Evolutionary conservation across 2,888 invertebrate species (phyloP), one percentile per base, ranked within the genome.

Genomic region (Eubasilissa splendida): DNA sequence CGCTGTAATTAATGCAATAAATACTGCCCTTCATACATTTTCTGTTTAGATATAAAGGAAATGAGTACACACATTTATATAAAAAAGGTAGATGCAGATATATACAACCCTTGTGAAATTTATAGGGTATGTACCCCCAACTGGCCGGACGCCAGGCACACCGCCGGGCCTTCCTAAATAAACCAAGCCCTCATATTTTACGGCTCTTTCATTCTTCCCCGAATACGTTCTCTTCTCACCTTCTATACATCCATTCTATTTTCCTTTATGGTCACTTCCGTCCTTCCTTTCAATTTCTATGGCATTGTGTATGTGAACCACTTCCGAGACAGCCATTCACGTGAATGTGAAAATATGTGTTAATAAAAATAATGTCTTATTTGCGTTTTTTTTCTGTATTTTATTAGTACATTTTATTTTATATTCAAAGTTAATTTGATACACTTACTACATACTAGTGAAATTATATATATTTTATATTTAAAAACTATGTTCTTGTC

Each of bases 161-260:
- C 54, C n/a, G 33, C 31, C 22, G 31, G 11, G 70, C 71, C 71
- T 73, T 3, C 71, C 58, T 56, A 73, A 73, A 73, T 73, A 73
- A 73, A 58, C 56, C 71, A 56, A 56, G 22, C 71, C 71, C 71
- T 73, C 71, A 73, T 73, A 73, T 73, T 73, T 73, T 73, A 73
- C n/a, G 71, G 50, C 71, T 56, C 50, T 70, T 73, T 56, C 71
- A 58, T 73, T 73, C 71, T 56, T 73, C 56, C 56, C 22, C 54
- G 70, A 70, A 70, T 53, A 70, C 53, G 70, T 52, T 73, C 31
- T 73, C 56, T 33, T 73, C 71, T 73, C 71, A 56, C 71, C 54
- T 56, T 22, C 56, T 8, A 31, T 58, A 33, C 68, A 68, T 68
- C 68, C 50, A 68, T 73, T 58, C 71, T 73, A 73, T 73, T 73